phyloP scores from a whole-genome alignment of 1,140 invertebrate species.

The Drosophila trapezifrons region DNA sequence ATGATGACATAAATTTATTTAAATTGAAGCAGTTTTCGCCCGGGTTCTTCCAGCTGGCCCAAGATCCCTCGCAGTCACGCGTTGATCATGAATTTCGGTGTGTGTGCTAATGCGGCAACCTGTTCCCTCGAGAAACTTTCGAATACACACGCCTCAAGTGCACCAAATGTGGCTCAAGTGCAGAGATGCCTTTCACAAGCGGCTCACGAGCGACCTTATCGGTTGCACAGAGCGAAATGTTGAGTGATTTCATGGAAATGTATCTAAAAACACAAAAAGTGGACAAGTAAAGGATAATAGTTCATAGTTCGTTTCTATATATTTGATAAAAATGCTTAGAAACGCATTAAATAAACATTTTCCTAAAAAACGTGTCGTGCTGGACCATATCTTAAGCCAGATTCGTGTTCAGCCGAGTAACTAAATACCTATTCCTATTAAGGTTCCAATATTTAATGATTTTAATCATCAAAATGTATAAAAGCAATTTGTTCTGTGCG shows the following conservation, averaged over 20 bases:
- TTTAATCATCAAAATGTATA: background rate
- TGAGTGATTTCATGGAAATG: background rate
- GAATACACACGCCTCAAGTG: constrained; percentile 65
- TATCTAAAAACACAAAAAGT: background rate
- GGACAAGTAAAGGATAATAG: background rate
- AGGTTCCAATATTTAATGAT: background rate
- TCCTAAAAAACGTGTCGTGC: background rate
- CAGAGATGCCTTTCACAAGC: constrained; percentile 62
- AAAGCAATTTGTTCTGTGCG: background rate
- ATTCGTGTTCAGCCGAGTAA: too few species aligned
- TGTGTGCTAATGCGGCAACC: constrained; percentile 44
- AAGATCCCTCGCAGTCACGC: constrained; percentile 52
- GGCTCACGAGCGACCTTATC: constrained; percentile 37
- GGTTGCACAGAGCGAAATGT: constrained; percentile 17
- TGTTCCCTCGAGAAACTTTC: constrained; percentile 63
- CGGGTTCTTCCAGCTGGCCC: constrained; percentile 4
- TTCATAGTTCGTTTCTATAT: background rate
- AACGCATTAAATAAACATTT: background rate
- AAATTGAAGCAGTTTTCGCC: constrained; percentile 52
- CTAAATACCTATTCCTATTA: background rate
- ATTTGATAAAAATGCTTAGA: background rate
- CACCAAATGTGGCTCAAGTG: constrained; percentile 76
- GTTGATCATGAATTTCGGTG: constrained; percentile 36
- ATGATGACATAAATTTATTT: constrained; percentile 67
- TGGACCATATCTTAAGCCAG: too few species aligned